Evolutionary conservation across 2,888 invertebrate species (phyloP).

Genomic region (Synanthedon formicaeformis): DNA sequence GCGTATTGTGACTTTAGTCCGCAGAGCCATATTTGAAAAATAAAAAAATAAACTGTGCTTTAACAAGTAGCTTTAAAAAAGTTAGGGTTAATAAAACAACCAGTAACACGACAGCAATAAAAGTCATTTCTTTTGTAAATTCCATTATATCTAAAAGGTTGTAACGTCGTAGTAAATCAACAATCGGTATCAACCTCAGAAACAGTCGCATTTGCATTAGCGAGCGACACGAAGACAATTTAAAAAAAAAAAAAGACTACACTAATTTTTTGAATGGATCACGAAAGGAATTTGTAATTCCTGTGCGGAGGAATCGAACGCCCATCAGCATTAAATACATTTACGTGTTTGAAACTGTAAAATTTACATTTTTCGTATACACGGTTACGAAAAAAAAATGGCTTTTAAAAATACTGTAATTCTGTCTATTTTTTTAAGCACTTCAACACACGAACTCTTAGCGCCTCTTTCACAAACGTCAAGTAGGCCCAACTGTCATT

Average conservation of each 20-base stretch:
- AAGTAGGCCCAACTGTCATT: too few relatives aligned
- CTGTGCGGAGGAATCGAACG: constrained; percentile 13
- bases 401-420: constrained; percentile 28
- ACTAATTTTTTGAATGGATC: constrained; percentile 43
- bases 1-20: too few relatives aligned
- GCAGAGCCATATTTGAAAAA: too few relatives aligned
- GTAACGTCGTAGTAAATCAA: constrained; percentile 25
- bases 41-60: too few relatives aligned
- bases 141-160: neutral
- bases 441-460: constrained; percentile 30
- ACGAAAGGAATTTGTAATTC: constrained; percentile 40
- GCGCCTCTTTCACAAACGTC: too few relatives aligned
- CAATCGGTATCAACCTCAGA: constrained; percentile 21
- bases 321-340: constrained; percentile 55
- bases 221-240: constrained; percentile 12
- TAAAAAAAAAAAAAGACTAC: constrained; percentile 22
- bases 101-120: neutral
- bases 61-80: too few relatives aligned
- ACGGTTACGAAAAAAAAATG: constrained; percentile 33
- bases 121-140: neutral
- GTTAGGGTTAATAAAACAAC: too few relatives aligned
- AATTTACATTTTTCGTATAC: constrained; percentile 49
- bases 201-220: constrained; percentile 29
- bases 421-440: constrained; percentile 34
- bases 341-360: constrained; percentile 68